Evolutionary conservation across 2,113 vertebrate species (phyloP).

Genomic region (Gymnocephalus cernua): DNA sequence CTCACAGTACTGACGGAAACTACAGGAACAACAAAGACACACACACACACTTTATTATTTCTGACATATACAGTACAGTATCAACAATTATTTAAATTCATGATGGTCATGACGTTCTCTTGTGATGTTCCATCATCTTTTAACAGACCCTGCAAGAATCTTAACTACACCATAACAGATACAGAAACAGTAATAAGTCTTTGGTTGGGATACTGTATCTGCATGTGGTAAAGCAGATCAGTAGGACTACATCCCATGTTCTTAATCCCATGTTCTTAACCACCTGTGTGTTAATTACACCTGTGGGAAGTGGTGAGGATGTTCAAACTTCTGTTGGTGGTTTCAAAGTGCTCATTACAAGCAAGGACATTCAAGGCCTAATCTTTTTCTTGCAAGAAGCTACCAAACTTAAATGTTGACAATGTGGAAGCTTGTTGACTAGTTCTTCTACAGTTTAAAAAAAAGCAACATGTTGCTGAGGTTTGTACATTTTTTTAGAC

Average conservation of each 20-base stretch:
- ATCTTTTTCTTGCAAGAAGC: not conserved
- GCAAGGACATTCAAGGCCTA: not conserved
- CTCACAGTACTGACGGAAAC: constrained; percentile 97
- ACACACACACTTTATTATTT: not conserved
- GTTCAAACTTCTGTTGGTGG: too few relatives aligned
- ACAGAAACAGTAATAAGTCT: too few relatives aligned
- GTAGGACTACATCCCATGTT: too few relatives aligned
- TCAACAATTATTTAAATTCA: too few relatives aligned
- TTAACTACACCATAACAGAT: not conserved
- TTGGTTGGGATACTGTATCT: too few relatives aligned
- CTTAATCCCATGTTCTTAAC: too few relatives aligned
- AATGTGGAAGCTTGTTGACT: not conserved
- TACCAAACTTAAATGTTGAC: not conserved
- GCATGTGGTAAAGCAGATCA: too few relatives aligned
- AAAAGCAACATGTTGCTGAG: too few relatives aligned
- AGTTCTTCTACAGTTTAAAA: not conserved
- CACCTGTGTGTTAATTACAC: too few relatives aligned
- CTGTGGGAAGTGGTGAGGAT: too few relatives aligned
- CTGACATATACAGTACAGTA: not conserved
- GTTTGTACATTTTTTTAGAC: too few relatives aligned
- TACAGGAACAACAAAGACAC: constrained; percentile 63
- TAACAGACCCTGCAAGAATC: not conserved
- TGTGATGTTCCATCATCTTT: not conserved
- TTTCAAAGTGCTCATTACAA: not conserved
- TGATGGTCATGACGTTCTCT: not conserved